Conservation (phyloP, 1,140 invertebrate species). For the Leptinotarsa lineolata region DNA sequence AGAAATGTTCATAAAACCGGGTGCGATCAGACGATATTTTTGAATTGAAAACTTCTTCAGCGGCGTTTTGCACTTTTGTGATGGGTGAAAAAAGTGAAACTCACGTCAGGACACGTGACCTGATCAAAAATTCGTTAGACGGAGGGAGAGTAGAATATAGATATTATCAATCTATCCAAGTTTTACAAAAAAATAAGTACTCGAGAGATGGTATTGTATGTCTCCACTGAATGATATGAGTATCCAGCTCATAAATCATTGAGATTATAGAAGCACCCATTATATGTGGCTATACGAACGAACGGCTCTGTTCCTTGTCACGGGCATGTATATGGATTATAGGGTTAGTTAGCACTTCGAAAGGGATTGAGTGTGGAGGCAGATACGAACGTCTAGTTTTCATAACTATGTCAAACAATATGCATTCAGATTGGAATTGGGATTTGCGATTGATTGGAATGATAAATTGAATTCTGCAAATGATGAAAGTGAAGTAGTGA, state of each 20-base stretch:
- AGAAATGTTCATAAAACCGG: too few species aligned
- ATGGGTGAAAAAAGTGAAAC: too few species aligned
- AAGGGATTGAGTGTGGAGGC: neutral
- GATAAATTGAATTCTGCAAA: conserved; percentile 2
- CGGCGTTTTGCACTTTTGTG: too few species aligned
- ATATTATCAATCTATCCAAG: too few species aligned
- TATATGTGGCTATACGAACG: neutral
- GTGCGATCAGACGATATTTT: too few species aligned
- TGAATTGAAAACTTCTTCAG: too few species aligned
- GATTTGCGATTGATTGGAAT: conserved; percentile 5
- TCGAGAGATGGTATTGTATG: too few species aligned
- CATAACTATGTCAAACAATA: conserved; percentile 4
- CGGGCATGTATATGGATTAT: neutral
- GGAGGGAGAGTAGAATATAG: too few species aligned
- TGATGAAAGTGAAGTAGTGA: conserved; percentile 10
- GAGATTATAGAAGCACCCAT: neutral
- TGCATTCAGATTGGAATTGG: neutral
- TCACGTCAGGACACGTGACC: too few species aligned
- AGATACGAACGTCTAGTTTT: neutral
- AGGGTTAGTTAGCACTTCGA: conserved; percentile 5
- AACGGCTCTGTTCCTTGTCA: neutral
- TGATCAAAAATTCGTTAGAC: too few species aligned
- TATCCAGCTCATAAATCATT: neutral
- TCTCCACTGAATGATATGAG: too few species aligned
- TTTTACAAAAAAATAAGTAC: too few species aligned